A percentile compares a stretch with the other conserved stretches of the same genome.
phyloP scores from a whole-genome alignment of 2,797 vertebrate genomes.

The Paguma larvata region DNA sequence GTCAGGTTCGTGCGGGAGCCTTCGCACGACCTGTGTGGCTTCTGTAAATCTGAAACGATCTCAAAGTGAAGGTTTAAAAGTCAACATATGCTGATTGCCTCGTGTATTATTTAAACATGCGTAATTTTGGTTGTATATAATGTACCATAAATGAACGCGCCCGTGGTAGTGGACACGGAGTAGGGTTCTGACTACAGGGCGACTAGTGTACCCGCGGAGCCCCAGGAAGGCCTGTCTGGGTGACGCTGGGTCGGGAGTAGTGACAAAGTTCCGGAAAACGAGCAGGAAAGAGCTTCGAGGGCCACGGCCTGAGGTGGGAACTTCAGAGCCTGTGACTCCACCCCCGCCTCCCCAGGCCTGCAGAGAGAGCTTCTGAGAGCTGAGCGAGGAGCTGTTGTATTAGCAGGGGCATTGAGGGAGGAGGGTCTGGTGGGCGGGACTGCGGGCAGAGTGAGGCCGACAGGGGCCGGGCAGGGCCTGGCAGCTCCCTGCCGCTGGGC shows the following conservation, averaged over 20 bases:
- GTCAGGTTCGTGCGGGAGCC: not conserved
- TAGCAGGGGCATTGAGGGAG: not conserved
- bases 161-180: too few species aligned
- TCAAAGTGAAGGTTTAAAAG: not conserved
- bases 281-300: not conserved
- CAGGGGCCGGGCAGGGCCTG: too few species aligned
- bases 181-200: too few species aligned
- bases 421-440: not conserved
- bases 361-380: not conserved
- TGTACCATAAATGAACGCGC: not conserved
- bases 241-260: not conserved
- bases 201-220: accelerated
- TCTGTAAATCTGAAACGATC: not conserved
- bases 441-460: not conserved
- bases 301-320: not conserved
- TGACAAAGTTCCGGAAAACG: not conserved
- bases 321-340: too few species aligned
- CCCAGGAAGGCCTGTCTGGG: not conserved
- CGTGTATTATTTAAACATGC: not conserved
- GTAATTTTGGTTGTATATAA: not conserved
- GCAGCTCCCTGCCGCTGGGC: not conserved
- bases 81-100: not conserved
- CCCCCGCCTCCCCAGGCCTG: not conserved
- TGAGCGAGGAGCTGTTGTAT: too few species aligned
- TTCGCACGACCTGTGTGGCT: too few species aligned